phyloP scores from a whole-genome alignment of 2,797 vertebrate genomes.

The Enteromius thamalakanensis region DNA sequence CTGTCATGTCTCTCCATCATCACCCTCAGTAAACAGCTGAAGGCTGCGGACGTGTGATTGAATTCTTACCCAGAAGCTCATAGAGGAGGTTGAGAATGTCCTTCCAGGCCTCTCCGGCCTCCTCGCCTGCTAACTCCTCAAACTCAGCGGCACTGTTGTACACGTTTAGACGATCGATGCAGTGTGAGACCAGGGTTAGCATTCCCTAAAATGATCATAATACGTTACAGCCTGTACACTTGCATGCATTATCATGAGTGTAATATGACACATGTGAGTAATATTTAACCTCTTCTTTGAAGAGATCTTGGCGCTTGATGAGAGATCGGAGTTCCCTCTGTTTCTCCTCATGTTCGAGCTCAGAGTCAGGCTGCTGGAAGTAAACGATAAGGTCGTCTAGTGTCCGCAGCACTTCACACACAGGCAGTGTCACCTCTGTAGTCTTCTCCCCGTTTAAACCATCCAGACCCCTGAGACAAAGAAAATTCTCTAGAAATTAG shows the following conservation, averaged over 20 bases:
- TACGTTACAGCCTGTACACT: not conserved
- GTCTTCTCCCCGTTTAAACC: slow-evolving; percentile 82
- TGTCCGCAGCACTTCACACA: slow-evolving; percentile 92
- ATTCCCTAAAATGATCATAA: slow-evolving; percentile 84
- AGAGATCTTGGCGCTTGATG: slow-evolving; percentile 97
- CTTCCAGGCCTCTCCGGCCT: slow-evolving; percentile 90
- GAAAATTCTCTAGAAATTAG: slow-evolving; percentile 55
- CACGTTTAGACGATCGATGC: slow-evolving; percentile 95
- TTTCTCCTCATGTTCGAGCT: slow-evolving; percentile 94
- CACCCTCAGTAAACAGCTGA: not conserved
- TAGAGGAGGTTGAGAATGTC: slow-evolving; percentile 96
- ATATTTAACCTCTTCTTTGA: slow-evolving; percentile 91
- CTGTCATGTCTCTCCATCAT: slow-evolving; percentile 25
- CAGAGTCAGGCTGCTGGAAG: slow-evolving; percentile 91
- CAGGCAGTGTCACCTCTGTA: slow-evolving; percentile 76
- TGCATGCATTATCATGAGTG: not conserved
- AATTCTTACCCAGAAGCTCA: slow-evolving; percentile 87
- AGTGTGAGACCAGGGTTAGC: slow-evolving; percentile 91
- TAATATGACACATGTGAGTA: not conserved
- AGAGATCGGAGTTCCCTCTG: slow-evolving; percentile 94
- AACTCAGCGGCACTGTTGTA: slow-evolving; percentile 95
- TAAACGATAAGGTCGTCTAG: slow-evolving; percentile 94
- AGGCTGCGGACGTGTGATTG: slow-evolving; percentile 11
- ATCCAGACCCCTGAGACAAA: slow-evolving; percentile 64
- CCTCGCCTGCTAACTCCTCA: slow-evolving; percentile 87